Evolutionary conservation across 2,113 vertebrate genomes (phyloP).

Genomic region (Cnemophilus loriae): DNA sequence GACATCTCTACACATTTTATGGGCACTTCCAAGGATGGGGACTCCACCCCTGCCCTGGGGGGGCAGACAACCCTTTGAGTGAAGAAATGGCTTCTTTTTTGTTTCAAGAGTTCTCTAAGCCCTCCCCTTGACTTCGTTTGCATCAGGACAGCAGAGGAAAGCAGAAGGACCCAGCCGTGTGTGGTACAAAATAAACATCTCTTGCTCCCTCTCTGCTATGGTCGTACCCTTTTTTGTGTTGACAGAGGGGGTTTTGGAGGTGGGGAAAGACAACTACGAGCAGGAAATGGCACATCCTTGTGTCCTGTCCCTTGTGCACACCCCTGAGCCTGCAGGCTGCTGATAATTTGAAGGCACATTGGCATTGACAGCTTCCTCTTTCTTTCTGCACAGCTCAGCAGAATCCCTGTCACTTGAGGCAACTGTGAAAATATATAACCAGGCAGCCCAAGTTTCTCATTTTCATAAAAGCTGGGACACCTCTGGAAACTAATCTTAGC

Average conservation of each 20-base stretch:
- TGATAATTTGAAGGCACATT: background rate
- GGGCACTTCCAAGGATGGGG: background rate
- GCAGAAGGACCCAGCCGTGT: rapidly evolving
- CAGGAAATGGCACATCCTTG: background rate
- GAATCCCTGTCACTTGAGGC: background rate
- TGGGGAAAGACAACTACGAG: background rate
- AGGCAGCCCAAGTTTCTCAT: background rate
- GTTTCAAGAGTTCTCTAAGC: background rate
- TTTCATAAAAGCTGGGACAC: background rate
- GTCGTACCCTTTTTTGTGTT: background rate
- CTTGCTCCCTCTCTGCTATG: background rate
- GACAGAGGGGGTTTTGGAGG: background rate
- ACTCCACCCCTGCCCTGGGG: too few relatives aligned
- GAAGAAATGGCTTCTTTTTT: background rate
- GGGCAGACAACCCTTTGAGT: background rate
- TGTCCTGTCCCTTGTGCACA: background rate
- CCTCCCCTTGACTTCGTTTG: background rate
- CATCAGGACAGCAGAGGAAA: background rate
- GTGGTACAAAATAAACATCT: background rate
- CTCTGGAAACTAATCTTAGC: conserved; percentile 39
- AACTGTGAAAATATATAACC: background rate
- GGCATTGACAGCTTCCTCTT: background rate
- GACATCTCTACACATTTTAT: background rate
- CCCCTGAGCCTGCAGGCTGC: rapidly evolving
- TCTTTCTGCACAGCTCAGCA: background rate